Conservation (phyloP, 2,113 vertebrate species). For the Aphyosemion australe region DNA sequence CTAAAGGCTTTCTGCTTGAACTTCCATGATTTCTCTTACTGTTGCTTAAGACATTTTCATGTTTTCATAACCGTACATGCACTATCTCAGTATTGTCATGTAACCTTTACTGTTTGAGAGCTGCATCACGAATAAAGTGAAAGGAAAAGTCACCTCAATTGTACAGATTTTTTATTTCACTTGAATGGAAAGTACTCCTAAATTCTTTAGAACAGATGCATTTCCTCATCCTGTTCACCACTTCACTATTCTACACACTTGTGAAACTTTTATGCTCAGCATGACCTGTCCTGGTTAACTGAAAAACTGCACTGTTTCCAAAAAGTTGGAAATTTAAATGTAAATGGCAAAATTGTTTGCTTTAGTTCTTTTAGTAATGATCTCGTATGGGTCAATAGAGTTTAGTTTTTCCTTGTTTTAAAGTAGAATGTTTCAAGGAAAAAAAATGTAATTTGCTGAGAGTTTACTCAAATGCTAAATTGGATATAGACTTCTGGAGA, state of each 20-base stretch:
- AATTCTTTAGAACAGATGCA: not conserved
- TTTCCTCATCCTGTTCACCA: not conserved
- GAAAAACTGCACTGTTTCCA: too few species aligned
- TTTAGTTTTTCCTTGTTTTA: too few species aligned
- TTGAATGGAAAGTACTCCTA: constrained; percentile 8
- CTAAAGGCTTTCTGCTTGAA: constrained; percentile 42
- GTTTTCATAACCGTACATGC: constrained; percentile 55
- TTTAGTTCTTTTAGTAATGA: too few species aligned
- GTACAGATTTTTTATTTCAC: not conserved
- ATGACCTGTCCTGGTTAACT: too few species aligned
- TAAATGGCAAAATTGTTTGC: too few species aligned
- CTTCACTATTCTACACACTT: not conserved
- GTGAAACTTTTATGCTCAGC: too few species aligned
- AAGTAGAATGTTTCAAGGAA: too few species aligned
- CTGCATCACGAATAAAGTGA: constrained; percentile 73
- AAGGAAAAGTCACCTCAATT: constrained; percentile 33
- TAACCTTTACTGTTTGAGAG: constrained; percentile 69
- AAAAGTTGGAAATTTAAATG: too few species aligned
- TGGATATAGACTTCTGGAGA: too few species aligned
- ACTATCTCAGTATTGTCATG: constrained; percentile 61
- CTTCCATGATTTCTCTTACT: constrained; percentile 51
- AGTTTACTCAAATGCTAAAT: too few species aligned
- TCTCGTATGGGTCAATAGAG: too few species aligned
- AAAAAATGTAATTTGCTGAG: too few species aligned
- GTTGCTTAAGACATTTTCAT: constrained; percentile 56